Conservation (phyloP, 2,113 vertebrate genomes). For the Oryzias javanicus region DNA sequence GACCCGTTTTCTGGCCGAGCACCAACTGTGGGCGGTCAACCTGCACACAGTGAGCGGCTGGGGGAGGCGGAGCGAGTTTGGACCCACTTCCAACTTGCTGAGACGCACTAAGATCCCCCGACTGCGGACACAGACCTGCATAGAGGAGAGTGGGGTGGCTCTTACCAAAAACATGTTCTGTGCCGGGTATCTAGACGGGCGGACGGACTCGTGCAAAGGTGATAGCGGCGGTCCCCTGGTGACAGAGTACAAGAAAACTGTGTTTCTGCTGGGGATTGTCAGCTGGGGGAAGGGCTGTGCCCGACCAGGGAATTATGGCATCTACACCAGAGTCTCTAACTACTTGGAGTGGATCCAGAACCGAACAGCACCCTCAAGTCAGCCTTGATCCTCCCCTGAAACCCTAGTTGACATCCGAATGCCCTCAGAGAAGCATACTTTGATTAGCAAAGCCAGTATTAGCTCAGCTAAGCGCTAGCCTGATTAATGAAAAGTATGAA, state of each 20-base stretch:
- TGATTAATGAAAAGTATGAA: no score
- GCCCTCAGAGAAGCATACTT: neutral
- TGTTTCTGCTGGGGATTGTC: slow-evolving; percentile 88
- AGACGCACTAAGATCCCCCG: slow-evolving; percentile 81
- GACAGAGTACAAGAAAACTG: slow-evolving; percentile 83
- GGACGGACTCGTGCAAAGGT: slow-evolving; percentile 88
- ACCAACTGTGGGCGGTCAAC: slow-evolving; percentile 74
- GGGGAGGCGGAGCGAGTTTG: slow-evolving; percentile 83
- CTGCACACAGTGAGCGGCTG: slow-evolving; percentile 89
- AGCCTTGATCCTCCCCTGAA: neutral
- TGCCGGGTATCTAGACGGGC: slow-evolving; percentile 84
- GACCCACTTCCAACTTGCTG: slow-evolving; percentile 79
- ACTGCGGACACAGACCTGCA: slow-evolving; percentile 83
- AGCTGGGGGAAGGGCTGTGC: slow-evolving; percentile 97
- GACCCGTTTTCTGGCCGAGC: slow-evolving; percentile 68
- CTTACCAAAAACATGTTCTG: slow-evolving; percentile 95
- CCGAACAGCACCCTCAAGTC: slow-evolving; percentile 40
- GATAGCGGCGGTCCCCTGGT: slow-evolving; percentile 92
- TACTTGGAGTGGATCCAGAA: slow-evolving; percentile 84
- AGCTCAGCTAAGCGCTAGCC: no score
- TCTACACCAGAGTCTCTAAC: slow-evolving; percentile 90
- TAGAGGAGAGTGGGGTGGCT: slow-evolving; percentile 65
- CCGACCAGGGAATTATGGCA: slow-evolving; percentile 80
- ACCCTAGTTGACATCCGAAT: slow-evolving; percentile 2
- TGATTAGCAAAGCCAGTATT: no score